Conservation (phyloP, 1,140 invertebrate genomes). For the Papilio helenus region DNA sequence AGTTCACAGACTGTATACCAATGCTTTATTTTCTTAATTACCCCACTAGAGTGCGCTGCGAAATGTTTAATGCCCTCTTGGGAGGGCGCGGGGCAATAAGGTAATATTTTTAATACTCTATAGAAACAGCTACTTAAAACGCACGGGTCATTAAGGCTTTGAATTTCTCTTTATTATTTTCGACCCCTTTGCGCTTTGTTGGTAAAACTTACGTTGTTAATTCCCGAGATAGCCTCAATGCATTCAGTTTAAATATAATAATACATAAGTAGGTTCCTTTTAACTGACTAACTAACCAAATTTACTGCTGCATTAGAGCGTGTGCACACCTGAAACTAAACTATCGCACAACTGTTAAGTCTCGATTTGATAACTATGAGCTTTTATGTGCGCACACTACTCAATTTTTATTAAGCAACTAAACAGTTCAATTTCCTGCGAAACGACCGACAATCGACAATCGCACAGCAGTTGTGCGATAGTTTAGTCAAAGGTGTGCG, state of each 20-base stretch:
- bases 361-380: no score
- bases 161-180: slow-evolving; percentile 31
- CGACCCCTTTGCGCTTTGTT: neutral
- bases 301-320: no score
- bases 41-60: slow-evolving; percentile 53
- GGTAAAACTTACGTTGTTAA: neutral
- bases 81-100: slow-evolving; percentile 41
- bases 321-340: no score
- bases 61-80: slow-evolving; percentile 53
- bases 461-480: no score
- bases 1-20: slow-evolving; percentile 45
- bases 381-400: no score
- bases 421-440: no score
- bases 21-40: slow-evolving; percentile 67
- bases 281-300: no score
- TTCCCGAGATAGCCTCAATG: neutral
- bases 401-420: no score
- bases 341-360: no score
- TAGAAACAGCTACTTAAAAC: slow-evolving; percentile 37
- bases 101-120: slow-evolving; percentile 45
- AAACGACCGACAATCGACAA: no score
- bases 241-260: neutral
- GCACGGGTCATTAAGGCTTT: slow-evolving; percentile 31
- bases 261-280: neutral
- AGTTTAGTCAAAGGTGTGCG: no score